These are phyloP conservation scores for Drosophila repleta DNA, from an alignment of 1,140 invertebrate genomes.

Conservation along the genomic window DNA sequence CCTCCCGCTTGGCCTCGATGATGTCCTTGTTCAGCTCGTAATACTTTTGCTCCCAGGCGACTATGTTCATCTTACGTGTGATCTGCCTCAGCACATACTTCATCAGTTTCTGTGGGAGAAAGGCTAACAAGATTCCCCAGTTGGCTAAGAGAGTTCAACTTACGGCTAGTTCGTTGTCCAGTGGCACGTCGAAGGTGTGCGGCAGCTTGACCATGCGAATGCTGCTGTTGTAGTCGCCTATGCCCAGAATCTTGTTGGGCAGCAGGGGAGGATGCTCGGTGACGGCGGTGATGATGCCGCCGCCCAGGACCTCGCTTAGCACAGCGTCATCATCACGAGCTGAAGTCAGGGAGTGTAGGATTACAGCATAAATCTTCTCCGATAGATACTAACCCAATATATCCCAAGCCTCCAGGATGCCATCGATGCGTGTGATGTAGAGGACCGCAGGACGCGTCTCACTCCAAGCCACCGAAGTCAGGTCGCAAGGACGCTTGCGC, in stretches of 20 bases:
- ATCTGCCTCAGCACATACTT: conserved; percentile 65
- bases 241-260: conserved; percentile 85
- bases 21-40: conserved; percentile 79
- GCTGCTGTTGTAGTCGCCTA: conserved; percentile 87
- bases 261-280: conserved; percentile 84
- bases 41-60: conserved; percentile 76
- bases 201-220: conserved; percentile 86
- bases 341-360: background rate
- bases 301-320: conserved; percentile 81
- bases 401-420: conserved; percentile 86
- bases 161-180: conserved; percentile 61
- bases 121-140: background rate
- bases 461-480: conserved; percentile 86
- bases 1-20: conserved; percentile 75
- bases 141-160: conserved; percentile 2
- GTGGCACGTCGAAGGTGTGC: conserved; percentile 77
- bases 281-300: conserved; percentile 84
- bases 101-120: conserved; percentile 39
- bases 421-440: conserved; percentile 85
- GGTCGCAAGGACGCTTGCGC: conserved; percentile 84
- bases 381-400: conserved; percentile 82
- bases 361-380: no score
- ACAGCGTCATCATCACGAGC: conserved; percentile 85
- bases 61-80: conserved; percentile 65
- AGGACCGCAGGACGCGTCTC: conserved; percentile 84